Conservation (phyloP, 2,888 invertebrate genomes). For the Leptopilina myrica region DNA sequence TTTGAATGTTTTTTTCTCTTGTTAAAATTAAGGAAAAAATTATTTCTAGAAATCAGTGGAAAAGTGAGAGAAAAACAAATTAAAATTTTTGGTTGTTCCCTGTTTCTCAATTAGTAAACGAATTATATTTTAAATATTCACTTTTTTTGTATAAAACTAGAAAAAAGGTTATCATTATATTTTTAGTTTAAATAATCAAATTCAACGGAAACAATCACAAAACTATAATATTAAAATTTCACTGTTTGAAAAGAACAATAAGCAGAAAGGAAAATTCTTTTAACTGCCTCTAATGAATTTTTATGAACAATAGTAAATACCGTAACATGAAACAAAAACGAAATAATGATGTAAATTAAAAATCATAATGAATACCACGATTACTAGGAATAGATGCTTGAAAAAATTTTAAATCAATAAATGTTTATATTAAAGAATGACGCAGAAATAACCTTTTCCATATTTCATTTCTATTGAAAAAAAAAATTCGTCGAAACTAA, state of each 20-base stretch:
- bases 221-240: neutral
- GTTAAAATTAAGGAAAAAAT: no score
- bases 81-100: no score
- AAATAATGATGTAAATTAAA: neutral
- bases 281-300: neutral
- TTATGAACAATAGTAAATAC: slow-evolving; percentile 10
- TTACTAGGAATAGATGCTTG: neutral
- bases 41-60: no score
- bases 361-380: slow-evolving; percentile 1
- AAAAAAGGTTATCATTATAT: no score
- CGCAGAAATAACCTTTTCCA: neutral
- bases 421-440: neutral
- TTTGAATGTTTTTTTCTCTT: no score
- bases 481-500: neutral
- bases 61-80: no score
- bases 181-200: neutral
- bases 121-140: no score
- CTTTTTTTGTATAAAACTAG: no score
- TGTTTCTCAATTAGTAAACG: no score
- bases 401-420: no score
- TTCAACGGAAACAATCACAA: neutral
- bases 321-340: neutral
- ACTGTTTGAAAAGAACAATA: neutral
- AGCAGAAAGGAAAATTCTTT: neutral
- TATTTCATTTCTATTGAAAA: neutral